A percentile compares a stretch with the other conserved stretches of the same genome.
Conservation (phyloP, 2,797 vertebrate genomes). For the Naso thynnoides region DNA sequence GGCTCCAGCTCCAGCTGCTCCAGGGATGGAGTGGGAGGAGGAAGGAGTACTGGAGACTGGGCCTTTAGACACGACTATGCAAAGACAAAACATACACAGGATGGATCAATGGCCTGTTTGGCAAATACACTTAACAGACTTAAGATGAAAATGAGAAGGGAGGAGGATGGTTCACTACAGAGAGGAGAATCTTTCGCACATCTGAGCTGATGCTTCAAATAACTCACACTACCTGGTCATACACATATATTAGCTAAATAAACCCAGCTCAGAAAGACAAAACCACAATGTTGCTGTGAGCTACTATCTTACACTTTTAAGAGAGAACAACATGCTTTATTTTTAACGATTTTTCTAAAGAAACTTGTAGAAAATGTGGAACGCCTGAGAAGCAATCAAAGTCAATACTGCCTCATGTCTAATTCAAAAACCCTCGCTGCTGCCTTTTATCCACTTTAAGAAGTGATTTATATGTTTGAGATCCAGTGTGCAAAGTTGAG, state of each 20-base stretch:
- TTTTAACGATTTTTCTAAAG: conserved; percentile 18
- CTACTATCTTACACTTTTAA: neutral
- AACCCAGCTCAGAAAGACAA: conserved; percentile 8
- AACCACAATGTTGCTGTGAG: conserved; percentile 1
- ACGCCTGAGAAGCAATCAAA: conserved; percentile 5
- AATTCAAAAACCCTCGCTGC: conserved; percentile 19
- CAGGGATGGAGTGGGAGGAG: conserved; percentile 54
- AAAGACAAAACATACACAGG: conserved; percentile 48
- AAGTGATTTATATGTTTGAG: neutral
- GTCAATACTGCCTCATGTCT: conserved; percentile 22
- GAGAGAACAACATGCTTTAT: neutral
- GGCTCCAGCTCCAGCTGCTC: conserved; percentile 72
- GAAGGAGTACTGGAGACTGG: conserved; percentile 78
- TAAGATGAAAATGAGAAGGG: conserved; percentile 43
- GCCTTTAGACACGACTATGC: conserved; percentile 87
- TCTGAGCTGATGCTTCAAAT: neutral
- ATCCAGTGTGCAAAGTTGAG: too few species aligned
- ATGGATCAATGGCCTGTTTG: conserved; percentile 59
- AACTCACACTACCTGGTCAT: conserved; percentile 5
- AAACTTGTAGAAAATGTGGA: conserved; percentile 9
- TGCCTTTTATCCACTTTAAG: conserved; percentile 14
- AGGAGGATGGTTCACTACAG: conserved; percentile 17
- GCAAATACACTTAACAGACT: conserved; percentile 28
- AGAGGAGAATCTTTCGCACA: conserved; percentile 7
- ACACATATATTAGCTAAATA: neutral